Base-by-base conservation (phyloP, 2,797 vertebrate genomes). In the Poecilia velifera region DNA sequence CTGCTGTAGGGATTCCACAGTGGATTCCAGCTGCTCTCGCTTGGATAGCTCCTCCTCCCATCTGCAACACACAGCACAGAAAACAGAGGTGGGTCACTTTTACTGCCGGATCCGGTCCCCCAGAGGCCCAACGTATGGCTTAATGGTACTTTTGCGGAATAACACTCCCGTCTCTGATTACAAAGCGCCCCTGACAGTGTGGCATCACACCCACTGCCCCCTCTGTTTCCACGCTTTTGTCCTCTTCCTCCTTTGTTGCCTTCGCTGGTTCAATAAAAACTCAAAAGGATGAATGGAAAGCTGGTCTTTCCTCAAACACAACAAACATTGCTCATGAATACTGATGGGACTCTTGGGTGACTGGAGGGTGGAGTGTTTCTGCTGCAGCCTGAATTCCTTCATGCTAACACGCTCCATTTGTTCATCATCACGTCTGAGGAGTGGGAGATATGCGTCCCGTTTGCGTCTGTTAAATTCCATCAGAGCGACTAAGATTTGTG, bases 41-140 rank as follows among this genome's bases (percentile, higher is more conserved):
- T 96, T 98, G 25, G 95, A 95, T 51, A 97, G 84, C 88, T 99
- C 98, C 89, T 99, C 98, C 74, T 99, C 97, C 98, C 98, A 99
- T 87, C 98, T 99, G 93, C 70, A 95, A 95, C 84, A 94, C 92
- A 94, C 68, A 91, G 74, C 82, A 92, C 74, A 93, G 13, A 72
- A 8, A 46, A 18, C 68, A 72, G 81, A 86, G 87, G 74, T 79
- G 86, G 91, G 90, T 94, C 85, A 93, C 78, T 89, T 72, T 45
- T 84, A 90, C 80, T 31, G 77, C 70, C 59, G 49, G 74, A 18
- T 70, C 79, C 22, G 31, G 76, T 86, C 90, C 77, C 87, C 72
- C 6, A n/a, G 76, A 76, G 89, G 81, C 81, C 71, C 59, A 73
- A 76, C 45, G 85, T 46, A 80, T 88, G 78, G 83, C 82, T 84